Percentiles rank a stretch among this genome's conserved stretches.
Conservation (phyloP, 2,113 vertebrate species). For the Apodemus speciosus region DNA sequence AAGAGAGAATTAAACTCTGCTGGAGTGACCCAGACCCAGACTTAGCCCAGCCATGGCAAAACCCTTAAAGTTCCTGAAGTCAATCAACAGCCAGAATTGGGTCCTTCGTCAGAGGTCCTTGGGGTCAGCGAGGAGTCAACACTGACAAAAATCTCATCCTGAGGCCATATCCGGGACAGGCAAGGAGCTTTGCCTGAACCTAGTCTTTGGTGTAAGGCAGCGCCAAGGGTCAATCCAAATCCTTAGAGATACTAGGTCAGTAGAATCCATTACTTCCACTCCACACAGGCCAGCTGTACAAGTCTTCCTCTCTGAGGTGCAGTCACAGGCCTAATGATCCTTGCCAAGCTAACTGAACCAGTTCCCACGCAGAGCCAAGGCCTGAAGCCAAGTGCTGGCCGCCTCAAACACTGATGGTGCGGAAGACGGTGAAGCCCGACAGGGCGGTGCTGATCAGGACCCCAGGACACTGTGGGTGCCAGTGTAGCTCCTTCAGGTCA, state of each 20-base stretch:
- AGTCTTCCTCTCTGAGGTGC: background rate
- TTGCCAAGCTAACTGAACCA: too few species aligned
- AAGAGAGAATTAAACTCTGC: background rate
- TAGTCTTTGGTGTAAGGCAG: background rate
- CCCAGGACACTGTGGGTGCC: conserved; percentile 92
- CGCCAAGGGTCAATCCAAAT: background rate
- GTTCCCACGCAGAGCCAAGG: background rate
- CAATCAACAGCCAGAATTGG: too few species aligned
- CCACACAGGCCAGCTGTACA: rapidly evolving
- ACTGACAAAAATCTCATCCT: background rate
- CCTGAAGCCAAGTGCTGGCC: rapidly evolving
- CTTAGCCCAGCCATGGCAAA: background rate
- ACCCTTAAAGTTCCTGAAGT: background rate
- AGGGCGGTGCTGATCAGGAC: conserved; percentile 91
- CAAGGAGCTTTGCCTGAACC: background rate
- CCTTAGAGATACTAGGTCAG: background rate
- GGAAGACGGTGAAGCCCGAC: conserved; percentile 93
- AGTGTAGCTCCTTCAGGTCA: conserved; percentile 94
- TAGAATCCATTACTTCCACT: background rate
- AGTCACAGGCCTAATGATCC: background rate
- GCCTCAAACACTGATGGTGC: conserved; percentile 91
- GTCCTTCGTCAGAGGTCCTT: background rate
- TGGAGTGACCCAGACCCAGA: background rate
- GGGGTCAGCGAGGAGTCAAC: background rate
- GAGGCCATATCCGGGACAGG: background rate